Percentiles rank a stretch among this genome's conserved stretches.
These are phyloP conservation scores for Corythornis cristatus DNA, from an alignment of 2,113 vertebrate species.

Conservation along the genomic window DNA sequence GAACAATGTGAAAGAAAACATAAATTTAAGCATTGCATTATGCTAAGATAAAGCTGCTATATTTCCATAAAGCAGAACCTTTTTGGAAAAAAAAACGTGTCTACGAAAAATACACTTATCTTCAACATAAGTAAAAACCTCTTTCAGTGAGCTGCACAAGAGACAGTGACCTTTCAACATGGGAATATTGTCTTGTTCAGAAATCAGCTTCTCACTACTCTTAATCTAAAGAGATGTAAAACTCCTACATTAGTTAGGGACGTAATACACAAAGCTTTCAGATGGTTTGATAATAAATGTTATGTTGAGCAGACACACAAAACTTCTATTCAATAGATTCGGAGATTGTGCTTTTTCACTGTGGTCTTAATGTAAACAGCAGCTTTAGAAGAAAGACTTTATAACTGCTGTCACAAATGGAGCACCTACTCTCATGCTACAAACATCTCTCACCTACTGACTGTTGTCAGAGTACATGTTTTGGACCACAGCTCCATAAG, in stretches of 20 bases:
- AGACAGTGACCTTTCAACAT: background rate
- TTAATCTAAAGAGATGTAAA: background rate
- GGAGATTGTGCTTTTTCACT: background rate
- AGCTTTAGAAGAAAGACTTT: background rate
- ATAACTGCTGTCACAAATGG: background rate
- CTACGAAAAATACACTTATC: background rate
- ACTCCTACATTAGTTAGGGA: background rate
- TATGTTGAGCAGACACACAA: background rate
- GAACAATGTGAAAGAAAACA: background rate
- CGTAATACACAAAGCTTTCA: background rate
- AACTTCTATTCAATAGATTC: background rate
- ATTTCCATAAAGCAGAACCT: background rate
- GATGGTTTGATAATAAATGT: background rate
- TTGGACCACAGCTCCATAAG: background rate
- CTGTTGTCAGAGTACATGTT: background rate
- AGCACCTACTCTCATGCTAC: background rate
- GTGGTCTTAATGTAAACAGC: background rate
- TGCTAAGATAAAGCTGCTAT: background rate
- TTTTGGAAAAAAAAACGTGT: background rate
- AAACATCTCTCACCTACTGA: background rate
- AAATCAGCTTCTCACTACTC: background rate
- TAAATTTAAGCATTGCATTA: background rate
- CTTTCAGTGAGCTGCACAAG: background rate
- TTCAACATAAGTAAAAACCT: background rate
- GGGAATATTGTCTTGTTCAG: background rate